Evolutionary conservation across 2,113 vertebrate species (phyloP).

Genomic region (Ictalurus furcatus): DNA sequence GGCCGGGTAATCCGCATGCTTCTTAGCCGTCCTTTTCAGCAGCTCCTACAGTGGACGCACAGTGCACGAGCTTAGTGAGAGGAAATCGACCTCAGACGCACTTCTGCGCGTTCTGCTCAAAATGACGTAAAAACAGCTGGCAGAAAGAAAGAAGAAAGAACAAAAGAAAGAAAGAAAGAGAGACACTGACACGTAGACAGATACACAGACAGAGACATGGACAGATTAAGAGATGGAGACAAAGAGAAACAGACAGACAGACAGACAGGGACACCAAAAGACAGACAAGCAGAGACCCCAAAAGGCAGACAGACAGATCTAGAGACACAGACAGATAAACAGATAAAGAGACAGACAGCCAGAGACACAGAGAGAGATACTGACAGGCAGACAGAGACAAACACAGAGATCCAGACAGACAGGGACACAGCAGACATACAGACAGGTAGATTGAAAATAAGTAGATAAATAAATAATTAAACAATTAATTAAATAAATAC

Average conservation of each 20-base stretch:
- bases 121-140: not conserved
- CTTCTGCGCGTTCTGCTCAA: not conserved
- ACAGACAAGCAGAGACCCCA: not conserved
- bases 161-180: not conserved
- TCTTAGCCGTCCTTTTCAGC: slow-evolving; percentile 91
- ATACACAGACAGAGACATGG: not conserved
- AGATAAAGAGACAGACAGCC: not conserved
- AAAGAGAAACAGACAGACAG: not conserved
- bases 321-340: not conserved
- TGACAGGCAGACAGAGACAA: not conserved
- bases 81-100: not conserved
- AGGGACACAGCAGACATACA: not conserved
- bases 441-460: not conserved
- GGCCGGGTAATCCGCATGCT: slow-evolving; percentile 88
- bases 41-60: slow-evolving; percentile 77
- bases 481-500: not conserved
- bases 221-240: not conserved
- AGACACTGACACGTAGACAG: not conserved
- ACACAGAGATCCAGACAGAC: too few relatives aligned
- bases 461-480: not conserved
- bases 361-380: not conserved
- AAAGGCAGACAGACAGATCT: not conserved
- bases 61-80: not conserved
- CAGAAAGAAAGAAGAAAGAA: not conserved
- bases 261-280: not conserved